Evolutionary conservation across 2,888 invertebrate genomes (phyloP).

Genomic region (Hydrotaea diabolus): DNA sequence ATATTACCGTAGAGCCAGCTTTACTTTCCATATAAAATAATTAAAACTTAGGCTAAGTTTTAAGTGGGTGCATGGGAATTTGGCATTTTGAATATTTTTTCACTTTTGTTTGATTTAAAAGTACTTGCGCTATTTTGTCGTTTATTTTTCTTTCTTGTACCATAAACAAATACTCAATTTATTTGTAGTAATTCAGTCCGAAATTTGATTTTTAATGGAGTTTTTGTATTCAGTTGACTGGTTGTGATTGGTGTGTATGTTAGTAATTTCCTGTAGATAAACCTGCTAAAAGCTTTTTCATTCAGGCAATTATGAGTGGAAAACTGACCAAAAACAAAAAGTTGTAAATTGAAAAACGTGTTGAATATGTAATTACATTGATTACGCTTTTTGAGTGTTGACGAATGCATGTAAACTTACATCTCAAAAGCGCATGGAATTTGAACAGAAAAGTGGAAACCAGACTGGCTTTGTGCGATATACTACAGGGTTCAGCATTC

Average conservation of each 20-base stretch:
- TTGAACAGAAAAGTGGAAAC: too few species aligned
- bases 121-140: too few species aligned
- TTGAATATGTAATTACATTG: constrained; percentile 37
- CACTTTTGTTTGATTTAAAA: not conserved
- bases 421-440: not conserved
- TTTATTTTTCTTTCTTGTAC: not conserved
- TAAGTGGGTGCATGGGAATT: too few species aligned
- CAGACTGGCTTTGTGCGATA: not conserved
- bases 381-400: constrained; percentile 11
- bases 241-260: not conserved
- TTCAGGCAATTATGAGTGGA: constrained; percentile 29
- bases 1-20: too few species aligned
- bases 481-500: not conserved
- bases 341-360: constrained; percentile 48
- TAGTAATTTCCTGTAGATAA: constrained; percentile 26
- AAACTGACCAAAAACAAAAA: not conserved
- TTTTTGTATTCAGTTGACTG: not conserved
- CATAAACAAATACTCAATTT: not conserved
- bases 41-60: too few species aligned
- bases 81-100: not conserved
- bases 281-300: constrained; percentile 56
- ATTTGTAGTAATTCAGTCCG: constrained; percentile 1
- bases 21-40: too few species aligned
- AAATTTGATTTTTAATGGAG: not conserved
- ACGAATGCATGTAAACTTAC: constrained; percentile 16